phyloP scores from a whole-genome alignment of 1,140 invertebrate genomes.

The Andricus grossulariae region DNA sequence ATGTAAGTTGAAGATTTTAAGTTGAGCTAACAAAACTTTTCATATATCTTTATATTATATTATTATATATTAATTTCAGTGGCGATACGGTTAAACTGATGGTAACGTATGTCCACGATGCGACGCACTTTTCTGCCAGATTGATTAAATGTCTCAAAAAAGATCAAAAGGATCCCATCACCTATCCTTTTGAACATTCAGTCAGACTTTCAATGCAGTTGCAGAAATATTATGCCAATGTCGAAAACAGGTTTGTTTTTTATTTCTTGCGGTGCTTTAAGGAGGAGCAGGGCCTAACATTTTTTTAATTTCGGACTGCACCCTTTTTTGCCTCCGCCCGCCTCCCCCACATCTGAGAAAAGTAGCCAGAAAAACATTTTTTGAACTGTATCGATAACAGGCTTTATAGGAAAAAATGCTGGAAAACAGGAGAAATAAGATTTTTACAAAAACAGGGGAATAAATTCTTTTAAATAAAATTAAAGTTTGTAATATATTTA shows the following conservation, averaged over 20 bases:
- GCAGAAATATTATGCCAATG: slow-evolving; percentile 55
- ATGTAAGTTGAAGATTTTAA: slow-evolving; percentile 51
- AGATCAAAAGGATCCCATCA: background rate
- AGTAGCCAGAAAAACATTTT: too few relatives aligned
- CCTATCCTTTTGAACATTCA: slow-evolving; percentile 40
- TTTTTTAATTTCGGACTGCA: too few relatives aligned
- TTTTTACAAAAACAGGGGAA: too few relatives aligned
- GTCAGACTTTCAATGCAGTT: slow-evolving; percentile 49
- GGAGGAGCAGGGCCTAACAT: too few relatives aligned
- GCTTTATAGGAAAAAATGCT: too few relatives aligned
- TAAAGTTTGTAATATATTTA: too few relatives aligned
- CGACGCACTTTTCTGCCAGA: slow-evolving; percentile 66
- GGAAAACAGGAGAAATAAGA: too few relatives aligned
- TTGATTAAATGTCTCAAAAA: slow-evolving; percentile 56
- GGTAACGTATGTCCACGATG: slow-evolving; percentile 62
- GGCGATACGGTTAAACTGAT: slow-evolving; percentile 63
- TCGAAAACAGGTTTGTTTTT: slow-evolving; percentile 56
- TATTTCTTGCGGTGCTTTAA: background rate
- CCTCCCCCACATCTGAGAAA: too few relatives aligned
- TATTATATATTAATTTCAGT: slow-evolving; percentile 51
- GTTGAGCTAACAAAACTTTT: slow-evolving; percentile 31
- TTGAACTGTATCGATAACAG: too few relatives aligned
- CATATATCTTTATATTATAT: slow-evolving; percentile 15
- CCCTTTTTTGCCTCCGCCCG: too few relatives aligned
- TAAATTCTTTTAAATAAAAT: too few relatives aligned